Evolutionary conservation across 2,797 vertebrate genomes (phyloP), one percentile per base, ranked within the genome.

Genomic region (Anabas testudineus): DNA sequence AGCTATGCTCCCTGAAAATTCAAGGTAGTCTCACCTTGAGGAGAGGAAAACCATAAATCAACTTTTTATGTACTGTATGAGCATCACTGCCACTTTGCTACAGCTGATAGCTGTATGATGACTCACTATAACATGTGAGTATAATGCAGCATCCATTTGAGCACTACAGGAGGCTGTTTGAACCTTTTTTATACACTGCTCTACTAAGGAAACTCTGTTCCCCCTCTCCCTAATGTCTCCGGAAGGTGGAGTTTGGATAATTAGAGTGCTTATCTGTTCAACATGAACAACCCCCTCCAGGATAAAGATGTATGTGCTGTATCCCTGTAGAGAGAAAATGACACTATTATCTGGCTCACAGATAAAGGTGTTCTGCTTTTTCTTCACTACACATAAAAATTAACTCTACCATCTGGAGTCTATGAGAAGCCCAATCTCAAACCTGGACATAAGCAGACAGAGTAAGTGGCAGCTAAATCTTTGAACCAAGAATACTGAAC

Each of bases 331-430:
- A 32, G 19, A 8, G 7, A 14, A 5, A 34, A 52, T 39, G 37
- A 18, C 14, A 15, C 15, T 54, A 28, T 48, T 18, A 12, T 51
- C 30, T 34, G 41, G 43, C 42, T 54, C 32, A 28, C 19, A 10
- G 46, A n/a, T 67, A 36, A 36, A 36, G 10, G 13, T 30, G 28
- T 28, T 28, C 26, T 30, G 16, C 37, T 49, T 41, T 36, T 18
- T 45, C 22, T 32, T 70, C 22, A 26, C 8, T 18, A 19, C 19
- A n/a, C 10, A 18, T 41, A n/a, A 36, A 45, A 71, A 70, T 19
- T 63, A 32, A 39, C 15, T 66, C 34, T 62, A 51, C 19, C 56
- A 47, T 30, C 3, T 24, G 32, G 12, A 43, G 56, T 32, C 52
- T 46, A 19, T 12, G 2, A 43, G 18, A 55, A 18, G 24, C 52